Conservation (phyloP, 2,797 vertebrate species). For the Crotalus adamanteus region DNA sequence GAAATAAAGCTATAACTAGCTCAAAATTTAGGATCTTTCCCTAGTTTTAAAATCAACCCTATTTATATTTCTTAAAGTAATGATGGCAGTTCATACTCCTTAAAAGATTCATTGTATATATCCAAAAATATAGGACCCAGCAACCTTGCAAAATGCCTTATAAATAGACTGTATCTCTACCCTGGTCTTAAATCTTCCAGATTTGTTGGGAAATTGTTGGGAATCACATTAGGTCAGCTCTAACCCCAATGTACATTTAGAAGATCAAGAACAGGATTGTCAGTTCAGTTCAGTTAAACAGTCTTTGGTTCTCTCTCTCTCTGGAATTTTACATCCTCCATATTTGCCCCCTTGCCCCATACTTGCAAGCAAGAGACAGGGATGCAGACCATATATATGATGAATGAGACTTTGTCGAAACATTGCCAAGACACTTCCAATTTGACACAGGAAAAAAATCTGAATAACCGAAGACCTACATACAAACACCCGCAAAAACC, state of each 20-base stretch:
- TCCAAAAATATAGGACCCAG: not conserved
- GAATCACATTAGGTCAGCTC: not conserved
- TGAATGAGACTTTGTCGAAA: too few species aligned
- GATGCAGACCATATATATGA: too few species aligned
- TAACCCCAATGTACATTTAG: not conserved
- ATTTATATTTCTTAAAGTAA: not conserved
- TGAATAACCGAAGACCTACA: too few species aligned
- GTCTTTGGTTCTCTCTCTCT: too few species aligned
- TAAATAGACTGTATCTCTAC: not conserved
- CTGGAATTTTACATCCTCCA: too few species aligned
- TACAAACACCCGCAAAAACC: too few species aligned
- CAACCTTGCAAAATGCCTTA: not conserved
- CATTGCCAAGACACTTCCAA: too few species aligned
- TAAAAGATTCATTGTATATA: not conserved
- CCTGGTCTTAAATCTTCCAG: not conserved
- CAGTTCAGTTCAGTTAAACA: too few species aligned
- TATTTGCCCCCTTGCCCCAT: too few species aligned
- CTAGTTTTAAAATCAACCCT: not conserved
- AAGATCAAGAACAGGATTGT: not conserved
- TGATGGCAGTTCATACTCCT: not conserved
- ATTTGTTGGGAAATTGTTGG: not conserved
- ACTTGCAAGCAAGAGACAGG: too few species aligned
- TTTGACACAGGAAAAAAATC: too few species aligned
- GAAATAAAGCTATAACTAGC: not conserved
- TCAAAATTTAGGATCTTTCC: not conserved